Base-by-base conservation (phyloP, 2,113 vertebrate genomes). In the Ophiodon elongatus region DNA sequence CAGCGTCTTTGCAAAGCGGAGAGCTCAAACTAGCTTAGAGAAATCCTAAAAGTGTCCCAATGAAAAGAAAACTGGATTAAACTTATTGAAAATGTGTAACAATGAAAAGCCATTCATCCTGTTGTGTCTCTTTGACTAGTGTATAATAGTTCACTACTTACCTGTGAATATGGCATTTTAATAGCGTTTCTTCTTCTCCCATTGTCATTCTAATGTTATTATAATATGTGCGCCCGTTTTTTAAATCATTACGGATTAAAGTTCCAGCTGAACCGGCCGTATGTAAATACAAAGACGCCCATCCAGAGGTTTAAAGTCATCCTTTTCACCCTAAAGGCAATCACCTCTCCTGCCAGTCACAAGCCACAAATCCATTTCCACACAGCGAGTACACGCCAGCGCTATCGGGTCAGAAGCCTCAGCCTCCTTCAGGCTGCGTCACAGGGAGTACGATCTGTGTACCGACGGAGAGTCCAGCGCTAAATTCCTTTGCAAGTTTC, bases 401-500 rank as follows among this genome's bases (percentile, higher is more conserved):
- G 15, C 54, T 57, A 74, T 79, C 62, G 59, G 72, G 74, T 78
- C 68, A 84, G 80, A 82, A 15, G 33, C 37, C 19, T 17, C 6
- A 82, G 70, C 29, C n/a, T 60, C n/a, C 66, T 86, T 78, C 37
- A 35, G 67, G 74, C 23, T 41, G 43, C 57, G 67, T 85, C 85
- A 87, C 73, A 88, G 27, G 57, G 56, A 80, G 79, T 85, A 39
- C 37, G 37, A 77, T 74, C 15, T 70, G 64, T 19, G 3, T n/a
- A 37, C 31, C 33, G 15, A 54, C 7, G 63, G 57, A 80, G 7
- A 73, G 59, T 27, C 0, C 9, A 80, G 60, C 25, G 9, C 2
- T 76, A 76, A 66, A 76, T 41, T 57, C 47, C 45, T 63, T 75
- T 29, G 11, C 0, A 14, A 2, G 3, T 43, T 43, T 43, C n/a